Evolutionary conservation across 2,113 vertebrate genomes (phyloP).

Genomic region (Hassar affinis): DNA sequence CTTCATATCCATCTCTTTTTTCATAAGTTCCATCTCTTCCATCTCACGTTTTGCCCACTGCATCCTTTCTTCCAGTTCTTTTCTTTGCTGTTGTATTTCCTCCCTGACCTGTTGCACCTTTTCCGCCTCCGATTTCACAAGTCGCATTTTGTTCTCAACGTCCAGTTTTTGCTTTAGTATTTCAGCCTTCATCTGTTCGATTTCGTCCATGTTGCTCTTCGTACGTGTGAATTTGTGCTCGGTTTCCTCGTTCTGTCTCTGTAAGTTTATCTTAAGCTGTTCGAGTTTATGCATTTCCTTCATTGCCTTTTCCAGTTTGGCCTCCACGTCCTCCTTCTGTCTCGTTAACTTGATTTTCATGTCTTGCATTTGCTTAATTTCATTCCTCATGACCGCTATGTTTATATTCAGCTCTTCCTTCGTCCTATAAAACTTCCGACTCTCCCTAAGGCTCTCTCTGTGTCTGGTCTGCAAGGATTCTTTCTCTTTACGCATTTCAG

Average conservation of each 20-base stretch:
- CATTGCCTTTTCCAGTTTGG: conserved; percentile 33
- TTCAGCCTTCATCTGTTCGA: conserved; percentile 47
- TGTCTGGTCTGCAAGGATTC: conserved; percentile 39
- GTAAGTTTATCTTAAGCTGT: conserved; percentile 29
- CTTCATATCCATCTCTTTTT: conserved; percentile 52
- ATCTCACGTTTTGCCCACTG: conserved; percentile 48
- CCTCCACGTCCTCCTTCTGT: conserved; percentile 47
- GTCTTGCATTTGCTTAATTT: conserved; percentile 59
- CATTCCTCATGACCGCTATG: conserved; percentile 48
- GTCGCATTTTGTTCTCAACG: conserved; percentile 46
- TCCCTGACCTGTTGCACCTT: conserved; percentile 48
- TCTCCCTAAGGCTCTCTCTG: conserved; percentile 20
- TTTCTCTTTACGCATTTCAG: conserved; percentile 42
- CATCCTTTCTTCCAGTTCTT: conserved; percentile 49
- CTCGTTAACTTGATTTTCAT: conserved; percentile 56
- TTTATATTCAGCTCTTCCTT: conserved; percentile 41
- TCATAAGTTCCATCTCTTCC: conserved; percentile 51
- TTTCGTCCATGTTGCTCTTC: conserved; percentile 48
- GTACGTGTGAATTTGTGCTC: conserved; percentile 49
- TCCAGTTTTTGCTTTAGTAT: conserved; percentile 49
- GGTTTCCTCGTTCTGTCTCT: conserved; percentile 38
- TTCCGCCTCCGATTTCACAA: conserved; percentile 46
- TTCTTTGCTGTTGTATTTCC: conserved; percentile 51
- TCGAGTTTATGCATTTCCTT: conserved; percentile 31
- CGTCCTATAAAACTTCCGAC: conserved; percentile 22